phyloP scores from a whole-genome alignment of 2,888 invertebrate species.

The Drosophila yooni region DNA sequence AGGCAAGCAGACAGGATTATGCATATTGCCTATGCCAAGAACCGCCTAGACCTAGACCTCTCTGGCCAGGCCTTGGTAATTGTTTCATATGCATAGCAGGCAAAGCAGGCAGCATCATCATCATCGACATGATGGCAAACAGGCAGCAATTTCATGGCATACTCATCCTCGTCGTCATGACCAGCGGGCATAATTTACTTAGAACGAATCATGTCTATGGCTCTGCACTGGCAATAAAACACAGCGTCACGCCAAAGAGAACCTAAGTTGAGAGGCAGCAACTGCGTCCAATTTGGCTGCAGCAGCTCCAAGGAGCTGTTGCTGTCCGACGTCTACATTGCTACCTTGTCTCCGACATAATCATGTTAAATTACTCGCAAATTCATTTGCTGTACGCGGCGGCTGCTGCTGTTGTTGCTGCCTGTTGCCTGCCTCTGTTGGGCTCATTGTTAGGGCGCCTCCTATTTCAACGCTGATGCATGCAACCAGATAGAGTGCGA shows the following conservation, averaged over 20 bases:
- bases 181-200: constrained; percentile 81
- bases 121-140: constrained; percentile 24
- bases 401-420: constrained; percentile 53
- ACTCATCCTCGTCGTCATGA: constrained; percentile 63
- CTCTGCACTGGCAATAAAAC: constrained; percentile 69
- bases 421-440: constrained; percentile 48
- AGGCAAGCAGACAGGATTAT: constrained; percentile 38
- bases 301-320: constrained; percentile 50
- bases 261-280: constrained; percentile 49
- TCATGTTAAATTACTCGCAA: constrained; percentile 84
- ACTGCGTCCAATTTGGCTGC: constrained; percentile 72
- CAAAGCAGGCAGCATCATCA: constrained; percentile 31
- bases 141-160: constrained; percentile 70
- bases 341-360: constrained; percentile 81
- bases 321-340: constrained; percentile 73
- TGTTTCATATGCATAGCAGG: constrained; percentile 77
- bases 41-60: constrained; percentile 30
- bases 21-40: constrained; percentile 15
- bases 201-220: constrained; percentile 78
- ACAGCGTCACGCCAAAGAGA: constrained; percentile 73
- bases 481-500: constrained; percentile 26
- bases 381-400: constrained; percentile 81
- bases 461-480: constrained; percentile 39
- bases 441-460: constrained; percentile 73
- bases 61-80: constrained; percentile 68